Evolutionary conservation across 2,888 invertebrate genomes (phyloP), one percentile per base, ranked within the genome.

Genomic region (Troides aeacus): DNA sequence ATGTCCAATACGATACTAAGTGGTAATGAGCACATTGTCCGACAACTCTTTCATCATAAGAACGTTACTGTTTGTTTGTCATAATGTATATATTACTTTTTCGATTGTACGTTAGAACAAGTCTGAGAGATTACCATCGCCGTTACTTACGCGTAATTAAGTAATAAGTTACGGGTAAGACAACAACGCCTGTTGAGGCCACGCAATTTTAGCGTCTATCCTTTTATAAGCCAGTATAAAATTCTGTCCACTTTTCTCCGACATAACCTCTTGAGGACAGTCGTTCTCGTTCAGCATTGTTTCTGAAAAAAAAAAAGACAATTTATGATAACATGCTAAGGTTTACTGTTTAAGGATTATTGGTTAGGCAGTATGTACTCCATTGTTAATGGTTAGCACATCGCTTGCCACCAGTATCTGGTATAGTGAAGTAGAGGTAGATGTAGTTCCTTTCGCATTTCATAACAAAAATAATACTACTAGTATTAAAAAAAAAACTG

Each of bases 171-270:
- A 92, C 0, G 93, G 92, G 74, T 90, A 92, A 50, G 93, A 93
- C 18, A 85, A 80, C 61, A 93, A 71, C 0, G 93, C 92, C 74
- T 94, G 94, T 75, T 94, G 94, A 69, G 99, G 99, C 99, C 99
- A 99, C 70, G 98, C 98, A 77, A 99, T 99, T 92, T 98, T 99
- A 42, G 98, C 98, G 84, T 98, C 99, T 85, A 97, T 97, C 73
- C 99, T 94, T 90, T 99, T 98, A 93, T 97, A 99, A 23, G 98
- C 99, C 86, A 99, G 95, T 85, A 97, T 96, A 89, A 97, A 97
- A 81, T 97, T 97, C 82, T 96, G 96, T 67, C 95, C 96, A 77
- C 94, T 95, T 76, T 94, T 94, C 75, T 94, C 94, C 30, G 94
- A 89, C 86, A 97, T 95, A 58, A 98, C 95, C 82, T 97, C 96